Percentiles rank a stretch among this genome's conserved stretches.
These are phyloP conservation scores for Nesogale talazaci DNA, from an alignment of 2,113 vertebrate species.

Conservation along the genomic window DNA sequence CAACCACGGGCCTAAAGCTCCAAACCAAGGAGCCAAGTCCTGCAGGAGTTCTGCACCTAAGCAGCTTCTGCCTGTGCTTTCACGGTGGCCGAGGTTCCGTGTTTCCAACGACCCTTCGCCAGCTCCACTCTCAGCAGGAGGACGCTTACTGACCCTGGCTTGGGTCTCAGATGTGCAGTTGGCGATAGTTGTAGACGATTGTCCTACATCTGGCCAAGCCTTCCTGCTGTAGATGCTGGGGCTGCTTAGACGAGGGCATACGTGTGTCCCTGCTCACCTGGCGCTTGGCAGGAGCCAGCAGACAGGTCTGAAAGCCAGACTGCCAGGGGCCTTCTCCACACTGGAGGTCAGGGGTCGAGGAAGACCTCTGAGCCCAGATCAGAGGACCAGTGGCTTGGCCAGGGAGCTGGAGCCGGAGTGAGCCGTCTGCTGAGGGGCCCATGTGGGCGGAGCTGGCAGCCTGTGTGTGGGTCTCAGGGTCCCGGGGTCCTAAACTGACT, in stretches of 20 bases:
- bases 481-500: neutral
- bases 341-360: neutral
- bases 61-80: neutral
- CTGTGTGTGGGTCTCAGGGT: neutral
- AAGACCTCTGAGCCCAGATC: neutral
- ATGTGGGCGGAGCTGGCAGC: too few relatives aligned
- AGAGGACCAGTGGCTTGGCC: neutral
- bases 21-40: neutral
- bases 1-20: neutral
- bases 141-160: neutral
- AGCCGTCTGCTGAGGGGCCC: too few relatives aligned
- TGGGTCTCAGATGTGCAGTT: neutral
- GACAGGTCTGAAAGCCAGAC: neutral
- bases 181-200: neutral
- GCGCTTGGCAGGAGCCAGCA: neutral
- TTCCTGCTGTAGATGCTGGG: neutral
- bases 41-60: neutral
- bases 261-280: neutral
- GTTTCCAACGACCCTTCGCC: neutral
- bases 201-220: neutral
- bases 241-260: neutral
- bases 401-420: neutral
- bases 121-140: neutral
- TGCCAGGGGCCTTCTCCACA: neutral
- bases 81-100: neutral